Percentiles rank a stretch among this genome's conserved stretches.
phyloP scores from a whole-genome alignment of 2,797 vertebrate genomes.

The Mareca strepera region DNA sequence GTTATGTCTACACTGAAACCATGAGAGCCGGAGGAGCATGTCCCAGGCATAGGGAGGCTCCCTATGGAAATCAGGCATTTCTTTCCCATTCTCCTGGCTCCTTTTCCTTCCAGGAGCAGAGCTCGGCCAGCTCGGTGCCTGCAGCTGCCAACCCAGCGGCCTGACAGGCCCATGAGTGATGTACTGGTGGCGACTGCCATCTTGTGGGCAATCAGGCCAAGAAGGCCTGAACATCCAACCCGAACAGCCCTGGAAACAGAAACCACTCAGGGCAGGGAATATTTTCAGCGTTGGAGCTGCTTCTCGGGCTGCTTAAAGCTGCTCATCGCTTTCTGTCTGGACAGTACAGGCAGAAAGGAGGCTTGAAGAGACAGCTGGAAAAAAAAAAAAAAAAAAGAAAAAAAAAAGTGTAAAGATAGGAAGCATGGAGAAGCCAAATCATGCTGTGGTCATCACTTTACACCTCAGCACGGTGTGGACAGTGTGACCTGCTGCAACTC shows the following conservation, averaged over 20 bases:
- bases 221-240: rapidly evolving
- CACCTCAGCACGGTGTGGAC: background rate
- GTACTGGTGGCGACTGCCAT: slow-evolving; percentile 69
- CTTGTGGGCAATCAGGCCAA: slow-evolving; percentile 14
- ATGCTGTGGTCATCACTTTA: background rate
- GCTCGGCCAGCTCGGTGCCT: background rate
- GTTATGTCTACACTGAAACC: background rate
- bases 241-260: background rate
- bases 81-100: background rate
- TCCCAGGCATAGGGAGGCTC: background rate
- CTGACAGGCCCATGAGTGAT: background rate
- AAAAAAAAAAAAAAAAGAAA: no score
- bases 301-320: background rate
- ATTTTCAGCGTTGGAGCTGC: rapidly evolving
- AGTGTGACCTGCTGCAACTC: no score
- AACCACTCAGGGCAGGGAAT: background rate
- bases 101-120: rapidly evolving
- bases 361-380: background rate
- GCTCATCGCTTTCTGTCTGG: background rate
- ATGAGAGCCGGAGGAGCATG: background rate
- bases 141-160: background rate
- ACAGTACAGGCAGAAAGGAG: background rate
- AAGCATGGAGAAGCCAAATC: background rate
- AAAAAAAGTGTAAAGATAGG: background rate
- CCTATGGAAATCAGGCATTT: rapidly evolving